Evolutionary conservation across 2,113 vertebrate genomes (phyloP).

Genomic region (Chloroceryle aenea): DNA sequence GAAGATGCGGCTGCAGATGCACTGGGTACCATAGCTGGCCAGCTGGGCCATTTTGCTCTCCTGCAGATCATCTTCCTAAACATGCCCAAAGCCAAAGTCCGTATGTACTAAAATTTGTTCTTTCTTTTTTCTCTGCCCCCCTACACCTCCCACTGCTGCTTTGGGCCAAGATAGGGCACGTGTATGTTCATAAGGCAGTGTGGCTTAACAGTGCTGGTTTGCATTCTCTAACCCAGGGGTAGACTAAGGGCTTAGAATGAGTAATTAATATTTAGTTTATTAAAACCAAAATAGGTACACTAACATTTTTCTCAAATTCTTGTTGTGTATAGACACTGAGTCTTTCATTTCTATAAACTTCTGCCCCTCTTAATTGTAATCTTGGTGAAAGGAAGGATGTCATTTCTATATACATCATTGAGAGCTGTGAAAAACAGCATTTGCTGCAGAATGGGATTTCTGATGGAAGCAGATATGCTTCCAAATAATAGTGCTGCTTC

Average conservation of each 20-base stretch:
- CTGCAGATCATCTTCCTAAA: background rate
- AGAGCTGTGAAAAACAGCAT: background rate
- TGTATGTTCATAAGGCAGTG: background rate
- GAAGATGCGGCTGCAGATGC: background rate
- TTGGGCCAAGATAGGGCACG: background rate
- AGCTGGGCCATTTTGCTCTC: background rate
- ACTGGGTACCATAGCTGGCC: background rate
- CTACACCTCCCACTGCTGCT: too few species aligned
- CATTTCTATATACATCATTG: background rate
- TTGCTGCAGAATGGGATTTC: background rate
- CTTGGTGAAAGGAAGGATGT: background rate
- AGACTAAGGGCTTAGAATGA: background rate
- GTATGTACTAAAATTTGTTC: background rate
- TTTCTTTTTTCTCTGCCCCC: background rate
- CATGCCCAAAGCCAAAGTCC: background rate
- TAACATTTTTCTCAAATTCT: background rate
- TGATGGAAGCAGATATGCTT: background rate
- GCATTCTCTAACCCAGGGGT: background rate
- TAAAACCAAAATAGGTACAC: background rate
- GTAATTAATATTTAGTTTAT: background rate
- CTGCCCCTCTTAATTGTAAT: background rate
- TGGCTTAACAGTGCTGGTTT: background rate
- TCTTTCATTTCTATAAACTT: background rate
- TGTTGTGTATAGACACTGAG: background rate
- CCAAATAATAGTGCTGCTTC: background rate